Evolutionary conservation across 2,888 invertebrate genomes (phyloP), one percentile per base, ranked within the genome.

Genomic region (Clistopyga incitator): DNA sequence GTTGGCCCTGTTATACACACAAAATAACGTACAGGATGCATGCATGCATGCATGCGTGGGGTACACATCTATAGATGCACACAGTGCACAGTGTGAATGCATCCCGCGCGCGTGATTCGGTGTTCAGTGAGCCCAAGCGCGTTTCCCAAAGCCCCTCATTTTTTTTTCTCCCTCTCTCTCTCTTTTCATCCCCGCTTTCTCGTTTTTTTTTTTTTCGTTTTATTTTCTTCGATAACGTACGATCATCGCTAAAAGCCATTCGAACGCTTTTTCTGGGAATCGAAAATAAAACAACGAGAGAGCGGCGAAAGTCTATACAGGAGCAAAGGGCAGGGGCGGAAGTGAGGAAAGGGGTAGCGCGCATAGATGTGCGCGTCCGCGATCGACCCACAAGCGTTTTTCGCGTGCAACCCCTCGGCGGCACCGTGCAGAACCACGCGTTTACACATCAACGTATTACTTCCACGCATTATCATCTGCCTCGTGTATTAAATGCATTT

Each of bases 211-310:
- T 29, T 29, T 29, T 29, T 29, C 4, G 3, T 29, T 29, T 2
- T 29, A 3, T 29, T 29, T 29, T 29, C 29, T 29, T 29, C 29
- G 29, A 83, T 87, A 89, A 89, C 88, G 83, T 81, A 78, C 80
- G 79, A 72, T 82, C 76, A 79, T 65, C 77, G 77, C 81, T 85
- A 86, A 84, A 88, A 85, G 87, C 84, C 86, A 86, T 85, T 84
- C 84, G 84, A 76, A 82, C 70, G 70, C 75, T 76, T 85, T 45
- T 84, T 80, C 77, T 72, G 76, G n/a, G 84, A 84, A 78, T 82
- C 78, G 75, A 75, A 78, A 85, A 84, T 72, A 72, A 72, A 77
- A 71, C 59, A 54, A 68, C 71, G 15, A n/a, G 38, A 6, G n/a
- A 47, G 52, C 2, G 50, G 50, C 15, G n/a, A 25, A 34, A 52